Percentiles rank a stretch among this genome's conserved stretches.
Conservation (phyloP, 1,140 invertebrate genomes). For the Meloidogyne exigua region DNA sequence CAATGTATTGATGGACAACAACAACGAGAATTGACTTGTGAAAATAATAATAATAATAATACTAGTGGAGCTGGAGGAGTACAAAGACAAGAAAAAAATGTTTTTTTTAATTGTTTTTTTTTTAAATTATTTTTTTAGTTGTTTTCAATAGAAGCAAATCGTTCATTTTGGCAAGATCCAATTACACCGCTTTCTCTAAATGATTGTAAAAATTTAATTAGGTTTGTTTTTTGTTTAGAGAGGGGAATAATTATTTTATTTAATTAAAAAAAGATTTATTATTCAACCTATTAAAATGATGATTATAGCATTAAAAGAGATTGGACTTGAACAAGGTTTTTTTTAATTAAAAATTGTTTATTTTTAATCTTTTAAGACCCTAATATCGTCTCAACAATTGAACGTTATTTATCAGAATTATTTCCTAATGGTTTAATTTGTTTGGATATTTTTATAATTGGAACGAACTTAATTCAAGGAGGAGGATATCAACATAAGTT, state of each 20-base stretch:
- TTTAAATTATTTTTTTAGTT: background rate
- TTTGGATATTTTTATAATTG: slow-evolving; percentile 46
- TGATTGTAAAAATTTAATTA: slow-evolving; percentile 43
- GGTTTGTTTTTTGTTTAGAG: background rate
- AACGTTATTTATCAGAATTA: slow-evolving; percentile 35
- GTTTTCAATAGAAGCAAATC: background rate
- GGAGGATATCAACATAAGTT: slow-evolving; percentile 2
- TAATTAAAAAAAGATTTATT: slow-evolving; percentile 18
- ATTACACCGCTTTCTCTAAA: slow-evolving; percentile 26
- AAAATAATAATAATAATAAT: too few species aligned
- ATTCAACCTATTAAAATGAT: slow-evolving; percentile 46
- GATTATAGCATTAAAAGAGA: slow-evolving; percentile 36
- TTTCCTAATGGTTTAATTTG: slow-evolving; percentile 46
- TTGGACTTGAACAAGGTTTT: slow-evolving; percentile 26
- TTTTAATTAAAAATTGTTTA: background rate
- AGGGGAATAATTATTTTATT: background rate
- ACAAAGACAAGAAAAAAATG: background rate
- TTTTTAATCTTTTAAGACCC: background rate
- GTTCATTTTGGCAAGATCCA: slow-evolving; percentile 31
- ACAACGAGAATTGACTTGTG: background rate
- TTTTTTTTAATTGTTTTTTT: background rate
- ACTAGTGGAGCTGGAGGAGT: background rate
- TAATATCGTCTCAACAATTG: slow-evolving; percentile 5
- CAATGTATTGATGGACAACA: background rate
- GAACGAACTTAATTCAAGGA: background rate